phyloP scores from a whole-genome alignment of 2,113 vertebrate genomes.

The Rhinogobius similis region DNA sequence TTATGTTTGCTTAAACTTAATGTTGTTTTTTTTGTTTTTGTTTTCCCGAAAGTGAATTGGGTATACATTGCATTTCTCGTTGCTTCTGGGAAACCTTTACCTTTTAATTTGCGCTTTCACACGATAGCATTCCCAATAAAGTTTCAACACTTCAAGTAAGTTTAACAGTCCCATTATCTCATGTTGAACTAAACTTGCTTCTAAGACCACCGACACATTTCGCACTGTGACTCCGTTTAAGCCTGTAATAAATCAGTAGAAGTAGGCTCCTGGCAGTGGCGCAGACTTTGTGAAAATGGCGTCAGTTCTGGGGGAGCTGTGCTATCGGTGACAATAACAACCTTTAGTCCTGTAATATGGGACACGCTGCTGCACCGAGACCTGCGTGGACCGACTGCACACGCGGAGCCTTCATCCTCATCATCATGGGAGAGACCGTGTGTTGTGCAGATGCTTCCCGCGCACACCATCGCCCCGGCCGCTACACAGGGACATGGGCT shows the following conservation, averaged over 20 bases:
- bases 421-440: conserved; percentile 40
- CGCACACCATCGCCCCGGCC: conserved; percentile 24
- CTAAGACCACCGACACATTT: background rate
- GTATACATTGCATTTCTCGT: background rate
- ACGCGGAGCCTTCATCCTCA: conserved; percentile 24
- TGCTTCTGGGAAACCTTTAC: background rate
- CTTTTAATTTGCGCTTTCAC: background rate
- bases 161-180: background rate
- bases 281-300: conserved; percentile 67
- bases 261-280: conserved; percentile 8
- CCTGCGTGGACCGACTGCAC: conserved; percentile 31
- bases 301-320: conserved; percentile 46
- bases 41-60: background rate
- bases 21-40: background rate
- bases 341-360: conserved; percentile 44
- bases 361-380: conserved; percentile 29
- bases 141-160: background rate
- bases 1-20: background rate
- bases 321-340: conserved; percentile 38
- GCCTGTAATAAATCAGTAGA: conserved; percentile 9
- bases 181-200: background rate
- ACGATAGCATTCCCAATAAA: background rate
- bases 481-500: conserved; percentile 48
- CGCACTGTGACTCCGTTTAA: background rate
- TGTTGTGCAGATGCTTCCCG: conserved; percentile 42